Conservation (phyloP, 2,888 invertebrate species). For the Opisthograptis luteolata region DNA sequence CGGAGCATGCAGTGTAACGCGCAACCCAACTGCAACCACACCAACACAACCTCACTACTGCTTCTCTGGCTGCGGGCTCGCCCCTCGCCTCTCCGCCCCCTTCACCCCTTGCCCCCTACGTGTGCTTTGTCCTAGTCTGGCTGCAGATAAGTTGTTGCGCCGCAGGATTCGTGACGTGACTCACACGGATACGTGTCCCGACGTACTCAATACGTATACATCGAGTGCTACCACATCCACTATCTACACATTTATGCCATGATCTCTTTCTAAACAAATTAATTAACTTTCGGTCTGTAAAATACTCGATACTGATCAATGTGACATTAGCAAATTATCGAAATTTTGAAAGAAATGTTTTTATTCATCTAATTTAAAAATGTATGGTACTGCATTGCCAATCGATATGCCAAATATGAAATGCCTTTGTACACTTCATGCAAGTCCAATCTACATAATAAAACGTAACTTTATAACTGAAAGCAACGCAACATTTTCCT, state of each 20-base stretch:
- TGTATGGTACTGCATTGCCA: conserved; percentile 53
- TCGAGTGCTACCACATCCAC: conserved; percentile 74
- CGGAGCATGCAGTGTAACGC: conserved; percentile 96
- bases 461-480: conserved; percentile 62
- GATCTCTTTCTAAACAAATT: conserved; percentile 70
- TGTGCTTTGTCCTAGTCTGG: conserved; percentile 40
- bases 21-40: conserved; percentile 95
- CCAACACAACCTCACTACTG: conserved; percentile 82
- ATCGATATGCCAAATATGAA: conserved; percentile 64
- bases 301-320: conserved; percentile 35
- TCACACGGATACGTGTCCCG: conserved; percentile 28
- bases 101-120: conserved; percentile 19
- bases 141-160: conserved; percentile 49
- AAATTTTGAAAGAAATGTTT: conserved; percentile 31
- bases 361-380: conserved; percentile 27
- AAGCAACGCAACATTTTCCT: conserved; percentile 84
- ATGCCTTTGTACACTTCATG: conserved; percentile 75
- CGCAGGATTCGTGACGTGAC: conserved; percentile 18
- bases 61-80: conserved; percentile 27
- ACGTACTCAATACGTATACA: conserved; percentile 15
- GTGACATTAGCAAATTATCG: conserved; percentile 33
- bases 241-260: conserved; percentile 72
- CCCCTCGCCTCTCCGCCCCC: conserved; percentile 21
- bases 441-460: conserved; percentile 54
- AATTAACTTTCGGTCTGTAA: conserved; percentile 62